A percentile compares a stretch with the other conserved stretches of the same genome.
phyloP scores from a whole-genome alignment of 2,888 invertebrate species.

The Biston betularia region DNA sequence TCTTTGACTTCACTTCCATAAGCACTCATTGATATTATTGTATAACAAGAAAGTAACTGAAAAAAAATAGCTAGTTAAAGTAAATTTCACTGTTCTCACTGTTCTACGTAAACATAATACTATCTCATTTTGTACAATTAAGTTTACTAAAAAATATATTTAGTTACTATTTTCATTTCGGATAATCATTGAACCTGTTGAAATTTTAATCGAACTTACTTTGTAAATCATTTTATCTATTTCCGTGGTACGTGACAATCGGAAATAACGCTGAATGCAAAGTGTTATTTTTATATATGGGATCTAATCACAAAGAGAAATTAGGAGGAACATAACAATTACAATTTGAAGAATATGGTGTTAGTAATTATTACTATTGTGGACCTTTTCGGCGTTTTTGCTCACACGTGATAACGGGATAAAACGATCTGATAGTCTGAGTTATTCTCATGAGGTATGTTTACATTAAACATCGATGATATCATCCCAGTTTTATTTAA shows the following conservation, averaged over 20 bases:
- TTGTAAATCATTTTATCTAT: constrained; percentile 50
- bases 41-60: constrained; percentile 47
- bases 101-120: not conserved
- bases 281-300: constrained; percentile 58
- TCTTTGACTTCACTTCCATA: constrained; percentile 22
- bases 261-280: constrained; percentile 56
- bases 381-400: constrained; percentile 50
- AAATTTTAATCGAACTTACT: constrained; percentile 51
- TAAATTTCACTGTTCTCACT: too few relatives aligned
- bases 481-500: constrained; percentile 35
- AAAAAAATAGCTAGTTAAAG: constrained; percentile 30
- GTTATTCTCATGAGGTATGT: constrained; percentile 28
- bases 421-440: constrained; percentile 43
- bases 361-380: constrained; percentile 50
- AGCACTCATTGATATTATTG: constrained; percentile 42
- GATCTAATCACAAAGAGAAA: constrained; percentile 58
- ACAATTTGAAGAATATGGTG: constrained; percentile 52
- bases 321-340: constrained; percentile 56
- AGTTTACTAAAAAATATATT: not conserved
- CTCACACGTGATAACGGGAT: constrained; percentile 44
- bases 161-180: not conserved
- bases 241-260: constrained; percentile 44
- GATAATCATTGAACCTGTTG: constrained; percentile 3
- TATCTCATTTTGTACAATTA: not conserved
- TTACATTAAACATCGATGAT: constrained; percentile 32